Evolutionary conservation across 2,888 invertebrate genomes (phyloP).

Genomic region (Leptothorax acervorum): DNA sequence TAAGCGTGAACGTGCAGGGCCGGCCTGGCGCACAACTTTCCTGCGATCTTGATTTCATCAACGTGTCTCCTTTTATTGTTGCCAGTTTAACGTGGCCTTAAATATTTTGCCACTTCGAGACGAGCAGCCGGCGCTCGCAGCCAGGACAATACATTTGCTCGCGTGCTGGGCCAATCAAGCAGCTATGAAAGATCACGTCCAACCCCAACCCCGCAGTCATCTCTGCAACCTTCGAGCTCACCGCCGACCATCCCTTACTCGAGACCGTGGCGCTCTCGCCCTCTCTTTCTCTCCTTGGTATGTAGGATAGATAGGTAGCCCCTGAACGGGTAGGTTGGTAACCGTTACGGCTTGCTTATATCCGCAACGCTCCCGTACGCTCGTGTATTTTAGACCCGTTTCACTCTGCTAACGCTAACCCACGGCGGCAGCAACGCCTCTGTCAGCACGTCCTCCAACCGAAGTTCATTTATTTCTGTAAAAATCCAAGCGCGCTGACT

Average conservation of each 20-base stretch:
- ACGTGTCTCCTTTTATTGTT: constrained; percentile 85
- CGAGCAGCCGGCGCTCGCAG: neutral
- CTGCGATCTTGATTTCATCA: constrained; percentile 84
- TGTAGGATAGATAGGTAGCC: constrained; percentile 57
- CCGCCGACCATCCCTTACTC: constrained; percentile 71
- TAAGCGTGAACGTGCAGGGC: constrained; percentile 71
- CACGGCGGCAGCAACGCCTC: constrained; percentile 55
- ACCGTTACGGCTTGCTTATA: constrained; percentile 71
- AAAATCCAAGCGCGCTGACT: constrained; percentile 62
- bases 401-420: constrained; percentile 55
- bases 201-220: constrained; percentile 74
- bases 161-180: constrained; percentile 82
- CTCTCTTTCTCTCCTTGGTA: constrained; percentile 37
- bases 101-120: constrained; percentile 81
- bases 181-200: constrained; percentile 85
- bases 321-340: constrained; percentile 63
- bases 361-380: constrained; percentile 55
- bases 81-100: constrained; percentile 80
- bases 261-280: constrained; percentile 53
- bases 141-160: constrained; percentile 81
- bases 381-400: constrained; percentile 65
- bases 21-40: constrained; percentile 77
- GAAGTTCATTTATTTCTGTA: constrained; percentile 62
- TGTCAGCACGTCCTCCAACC: constrained; percentile 69
- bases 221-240: constrained; percentile 73